Base-by-base conservation (phyloP, 1,140 invertebrate genomes). In the Drosophila albomicans region DNA sequence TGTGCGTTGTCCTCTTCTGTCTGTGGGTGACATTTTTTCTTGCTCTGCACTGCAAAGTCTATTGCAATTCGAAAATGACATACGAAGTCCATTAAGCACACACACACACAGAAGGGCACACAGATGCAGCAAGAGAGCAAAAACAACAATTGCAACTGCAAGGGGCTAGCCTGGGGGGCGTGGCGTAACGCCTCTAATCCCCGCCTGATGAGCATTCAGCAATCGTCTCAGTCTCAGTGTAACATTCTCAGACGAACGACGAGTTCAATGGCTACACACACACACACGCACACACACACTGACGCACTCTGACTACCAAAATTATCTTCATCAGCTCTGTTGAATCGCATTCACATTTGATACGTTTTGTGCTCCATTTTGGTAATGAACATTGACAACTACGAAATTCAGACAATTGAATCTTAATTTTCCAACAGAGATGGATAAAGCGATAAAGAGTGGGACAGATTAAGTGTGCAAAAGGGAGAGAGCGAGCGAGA, bases 21-120 rank as follows among this genome's bases (percentile, higher is more conserved):
- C 85, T 88, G 84, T 77, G 67, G 71, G 78, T 85, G 84, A 88
- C 82, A 80, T 65, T 87, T 87, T 86, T 87, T 88, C 75, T 78
- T 72, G 69, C 68, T 70, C 74, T 62, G 7, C 49, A 35, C 35
- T 51, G 25, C 67, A 78, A 84, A 89, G 85, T 88, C 85, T 84
- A 88, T 89, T 88, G 85, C 85, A 88, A 88, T 88, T 88, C 89
- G 85, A 88, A 88, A 88, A 88, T 88, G 85, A 88, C 85, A 88
- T 88, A 88, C 85, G 85, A 88, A 88, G 85, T 88, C 85, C 85
- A 88, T 88, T 88, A 88, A 89, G 85, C 82, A 25, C 20, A 25
- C 20, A 25, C 3, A 25, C 20, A 25, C 20, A 20, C 20, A 20
- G 20, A 20, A 84, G 81, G 66, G 80, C 82, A 63, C 70, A 51